Evolutionary conservation across 2,888 invertebrate genomes (phyloP), one percentile per base, ranked within the genome.

Genomic region (Hoplodrina blanda): DNA sequence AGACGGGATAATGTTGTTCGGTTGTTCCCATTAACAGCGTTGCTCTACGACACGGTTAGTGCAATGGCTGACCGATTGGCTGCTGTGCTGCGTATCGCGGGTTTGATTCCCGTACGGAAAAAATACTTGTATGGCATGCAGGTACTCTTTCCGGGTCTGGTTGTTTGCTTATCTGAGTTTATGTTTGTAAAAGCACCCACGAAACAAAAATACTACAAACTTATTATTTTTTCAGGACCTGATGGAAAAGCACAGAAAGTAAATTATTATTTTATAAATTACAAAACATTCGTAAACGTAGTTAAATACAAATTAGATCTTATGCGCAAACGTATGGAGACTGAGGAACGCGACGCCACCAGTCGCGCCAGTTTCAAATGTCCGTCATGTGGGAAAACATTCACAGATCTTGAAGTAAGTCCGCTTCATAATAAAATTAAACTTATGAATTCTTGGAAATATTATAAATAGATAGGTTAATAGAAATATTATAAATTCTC

Each of bases 231-330:
- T 88, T 50, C 81, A 96, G 96, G 97, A 50, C 97, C 97, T 0
- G 99, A 99, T 94, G 99, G 99, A 6, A 99, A 99, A 96, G 98
- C 99, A 46, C 99, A 98, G 88, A 98, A 99, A 96, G 99, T 99
- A 25, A 99, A 99, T 93, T 99, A 99, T 92, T 99, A 99, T 93
- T 99, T 99, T 90, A 99, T 99, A 85, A 99, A 99, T 94, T 99
- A 99, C 93, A 99, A 99, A 96, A 98, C 98, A 52, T 99, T 99
- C 94, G 99, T 99, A 6, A 99, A 99, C 96, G 99, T 99, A 17
- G 98, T 99, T 0, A 99, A 99, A 93, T 99, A 99, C 94, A 99
- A 99, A 95, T 94, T 99, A 89, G 99, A 99, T 94, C 97, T 99
- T 89, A 99, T 99, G 98, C 97, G 99, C 70, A 98, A 99, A 89